Base-by-base conservation (phyloP, 2,888 invertebrate species). In the Adineta ricciae region DNA sequence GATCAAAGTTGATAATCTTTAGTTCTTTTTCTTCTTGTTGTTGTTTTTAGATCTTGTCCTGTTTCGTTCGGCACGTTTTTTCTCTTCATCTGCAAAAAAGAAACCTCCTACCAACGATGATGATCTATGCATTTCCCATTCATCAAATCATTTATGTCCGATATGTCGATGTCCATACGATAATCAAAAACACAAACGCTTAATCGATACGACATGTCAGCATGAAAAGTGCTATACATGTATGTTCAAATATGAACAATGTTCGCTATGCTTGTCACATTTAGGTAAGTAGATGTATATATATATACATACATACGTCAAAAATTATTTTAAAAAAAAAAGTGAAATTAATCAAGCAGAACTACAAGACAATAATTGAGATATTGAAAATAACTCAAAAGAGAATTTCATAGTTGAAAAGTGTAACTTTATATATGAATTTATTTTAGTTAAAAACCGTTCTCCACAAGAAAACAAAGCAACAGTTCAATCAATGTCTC, bases 221-320 rank as follows among this genome's bases (percentile, higher is more conserved):
- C 96, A 97, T 93, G 96, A 96, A 90, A 92, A 96, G 87, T 96
- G 96, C 91, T 96, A 96, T 92, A 94, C 95, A 88, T 96, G 96
- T 91, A 94, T 96, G 93, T 95, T 96, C 92, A 94, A 94, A 88
- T 95, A 94, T 92, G 95, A 95, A 91, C 93, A 94, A 87, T 97
- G 97, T 91, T 96, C 96, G 56, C 92, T 96, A 87, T 96, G 96
- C 41, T 41, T 78, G 41, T 78, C 78, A 78, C 78, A 78, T 41
- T n/a, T 64, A 32, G 64, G 64, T 64, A 64, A 64, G 64, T 64
- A n/a, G n/a, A n/a, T n/a, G n/a, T n/a, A 64, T 19, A 19, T 21
- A 52, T 64, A 36, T 1, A 64, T 5, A 46, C 46, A 46, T 64
- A 64, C 64, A 64, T 32, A 36, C 19, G 32, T 64, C 64, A 64